phyloP scores from a whole-genome alignment of 2,888 invertebrate genomes.

The Patella pellucida region DNA sequence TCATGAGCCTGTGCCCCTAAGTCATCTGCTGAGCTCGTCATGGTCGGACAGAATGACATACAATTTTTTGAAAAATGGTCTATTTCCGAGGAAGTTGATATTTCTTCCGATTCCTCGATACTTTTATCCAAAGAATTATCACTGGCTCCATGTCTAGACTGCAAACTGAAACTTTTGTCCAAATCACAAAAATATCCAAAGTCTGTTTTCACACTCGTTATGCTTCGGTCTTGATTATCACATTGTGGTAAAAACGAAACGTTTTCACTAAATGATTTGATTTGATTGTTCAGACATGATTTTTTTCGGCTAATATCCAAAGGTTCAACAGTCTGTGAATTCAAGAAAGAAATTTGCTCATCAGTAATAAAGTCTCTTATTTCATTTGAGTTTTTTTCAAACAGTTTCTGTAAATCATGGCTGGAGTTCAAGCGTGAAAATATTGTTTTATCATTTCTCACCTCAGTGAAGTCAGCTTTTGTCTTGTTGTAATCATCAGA shows the following conservation, averaged over 20 bases:
- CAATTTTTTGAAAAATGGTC: slow-evolving; percentile 1
- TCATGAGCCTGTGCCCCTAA: not conserved
- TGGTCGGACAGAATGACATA: not conserved
- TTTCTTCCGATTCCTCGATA: not conserved
- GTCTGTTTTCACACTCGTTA: too few species aligned
- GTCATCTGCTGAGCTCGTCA: not conserved
- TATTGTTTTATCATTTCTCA: not conserved
- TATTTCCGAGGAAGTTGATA: not conserved
- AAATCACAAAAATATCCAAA: too few species aligned
- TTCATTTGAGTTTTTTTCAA: not conserved
- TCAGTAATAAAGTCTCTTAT: not conserved
- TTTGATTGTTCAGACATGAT: too few species aligned
- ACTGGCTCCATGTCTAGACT: slow-evolving; percentile 1
- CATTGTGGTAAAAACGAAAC: too few species aligned
- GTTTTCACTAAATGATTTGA: too few species aligned
- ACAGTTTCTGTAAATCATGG: not conserved
- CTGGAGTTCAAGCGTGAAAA: not conserved
- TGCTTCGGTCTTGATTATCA: too few species aligned
- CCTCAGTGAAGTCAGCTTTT: not conserved
- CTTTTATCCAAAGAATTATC: slow-evolving; percentile 4
- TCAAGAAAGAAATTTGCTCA: not conserved
- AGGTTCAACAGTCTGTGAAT: too few species aligned
- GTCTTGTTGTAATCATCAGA: not conserved
- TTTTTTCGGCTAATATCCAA: too few species aligned
- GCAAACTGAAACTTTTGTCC: too few species aligned